Evolutionary conservation across 2,888 invertebrate species (phyloP), one percentile per base, ranked within the genome.

Genomic region (Pollenia griseotomentosa): DNA sequence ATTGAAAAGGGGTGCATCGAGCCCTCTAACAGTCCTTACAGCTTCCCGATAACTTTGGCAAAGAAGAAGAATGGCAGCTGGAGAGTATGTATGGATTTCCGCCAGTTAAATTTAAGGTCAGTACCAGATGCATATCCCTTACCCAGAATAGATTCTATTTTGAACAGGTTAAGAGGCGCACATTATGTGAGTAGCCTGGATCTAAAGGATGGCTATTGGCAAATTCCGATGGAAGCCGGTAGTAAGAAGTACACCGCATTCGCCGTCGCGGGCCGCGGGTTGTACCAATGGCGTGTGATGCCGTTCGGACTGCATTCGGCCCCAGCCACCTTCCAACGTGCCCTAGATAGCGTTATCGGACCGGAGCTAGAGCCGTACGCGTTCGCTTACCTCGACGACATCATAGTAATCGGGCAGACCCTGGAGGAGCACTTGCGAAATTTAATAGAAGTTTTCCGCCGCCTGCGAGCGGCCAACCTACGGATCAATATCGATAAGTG

Each of bases 401-500:
- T 19, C 33, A 59, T 59, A 11, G 33, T 59, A 5, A 33, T 33
- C 12, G 12, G 57, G 10, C 3, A 59, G 14, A 59, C 57, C 0
- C 19, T 55, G 9, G 55, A 40, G 0, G n/a, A 40, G 0, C n/a
- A 61, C 8, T n/a, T 61, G 14, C 12, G 12, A 1, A 57, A 68
- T 23, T 5, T 57, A 1, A 5, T 11, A 19, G 57, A 66, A 55
- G 68, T 79, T 12, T 79, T 66, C 33, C 57, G 66, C 2, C n/a
- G 78, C 2, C 33, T 79, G 12, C n/a, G 55, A 14, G n/a, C 19
- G 6, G 44, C 55, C 7, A 68, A 78, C 44, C 33, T 68, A 2
- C 9, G 42, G 2, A 80, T 80, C 4, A 80, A 80, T 12, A 61
- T 61, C 1, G 71, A 80, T 2, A 73, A 73, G 42, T 80, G 71